A percentile compares a stretch with the other conserved stretches of the same genome.
phyloP scores from a whole-genome alignment of 2,113 vertebrate species.

The Pachyramphus minor region DNA sequence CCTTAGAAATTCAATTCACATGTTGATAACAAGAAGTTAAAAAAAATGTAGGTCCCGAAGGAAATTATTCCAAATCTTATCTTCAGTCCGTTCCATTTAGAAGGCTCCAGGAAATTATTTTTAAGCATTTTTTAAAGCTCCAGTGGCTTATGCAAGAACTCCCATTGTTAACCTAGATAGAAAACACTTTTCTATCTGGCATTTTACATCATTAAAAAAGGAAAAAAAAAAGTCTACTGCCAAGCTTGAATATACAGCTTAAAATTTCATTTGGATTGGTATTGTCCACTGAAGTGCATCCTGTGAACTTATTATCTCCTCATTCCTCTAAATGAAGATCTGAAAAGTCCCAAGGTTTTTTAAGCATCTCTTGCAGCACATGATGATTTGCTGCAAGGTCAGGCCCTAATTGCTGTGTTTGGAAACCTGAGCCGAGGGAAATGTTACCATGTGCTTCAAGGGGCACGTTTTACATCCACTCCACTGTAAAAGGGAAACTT shows the following conservation, averaged over 20 bases:
- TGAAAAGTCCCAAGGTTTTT: background rate
- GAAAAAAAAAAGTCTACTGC: background rate
- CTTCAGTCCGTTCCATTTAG: background rate
- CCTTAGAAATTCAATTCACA: background rate
- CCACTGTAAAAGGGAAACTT: background rate
- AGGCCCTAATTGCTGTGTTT: background rate
- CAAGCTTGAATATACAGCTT: background rate
- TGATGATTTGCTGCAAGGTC: background rate
- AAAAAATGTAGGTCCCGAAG: background rate
- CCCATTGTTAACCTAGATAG: background rate
- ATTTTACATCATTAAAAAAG: background rate
- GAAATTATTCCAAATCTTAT: background rate
- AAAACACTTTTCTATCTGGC: background rate
- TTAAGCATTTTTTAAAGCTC: background rate
- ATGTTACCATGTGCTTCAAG: background rate
- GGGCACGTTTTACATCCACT: background rate
- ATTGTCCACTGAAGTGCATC: background rate
- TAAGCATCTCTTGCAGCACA: background rate
- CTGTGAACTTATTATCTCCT: background rate
- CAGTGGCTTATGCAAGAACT: constrained; percentile 1
- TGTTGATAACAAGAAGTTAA: background rate
- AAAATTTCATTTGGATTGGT: background rate
- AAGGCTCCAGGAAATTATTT: constrained; percentile 5
- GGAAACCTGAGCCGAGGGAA: background rate
- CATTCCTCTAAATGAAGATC: background rate